These are phyloP conservation scores for Petrocephalus microphthalmus DNA, from an alignment of 2,113 vertebrate genomes.

Conservation along the genomic window DNA sequence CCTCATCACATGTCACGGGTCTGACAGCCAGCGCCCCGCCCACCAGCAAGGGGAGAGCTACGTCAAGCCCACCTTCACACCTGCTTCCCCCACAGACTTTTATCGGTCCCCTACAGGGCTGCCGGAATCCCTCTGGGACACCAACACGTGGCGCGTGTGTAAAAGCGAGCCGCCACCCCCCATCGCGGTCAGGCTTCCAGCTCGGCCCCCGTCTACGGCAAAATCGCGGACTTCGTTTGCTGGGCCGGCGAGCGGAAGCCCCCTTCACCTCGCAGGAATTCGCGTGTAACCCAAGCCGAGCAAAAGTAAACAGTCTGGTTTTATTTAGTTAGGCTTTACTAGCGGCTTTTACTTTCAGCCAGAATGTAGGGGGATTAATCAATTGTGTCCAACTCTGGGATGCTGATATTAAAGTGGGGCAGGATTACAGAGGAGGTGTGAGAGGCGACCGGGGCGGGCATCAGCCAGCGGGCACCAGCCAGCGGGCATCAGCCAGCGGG, in stretches of 20 bases:
- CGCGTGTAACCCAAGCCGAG: conserved; percentile 16
- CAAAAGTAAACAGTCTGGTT: conserved; percentile 18
- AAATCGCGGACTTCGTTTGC: neutral
- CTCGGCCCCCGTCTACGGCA: neutral
- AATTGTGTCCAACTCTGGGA: conserved; percentile 22
- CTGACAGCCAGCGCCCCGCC: neutral
- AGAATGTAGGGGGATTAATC: conserved; percentile 25
- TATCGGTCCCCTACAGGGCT: neutral
- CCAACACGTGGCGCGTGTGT: neutral
- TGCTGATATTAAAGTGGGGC: conserved; percentile 27
- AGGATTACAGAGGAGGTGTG: conserved; percentile 20
- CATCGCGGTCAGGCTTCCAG: neutral
- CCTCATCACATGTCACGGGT: neutral
- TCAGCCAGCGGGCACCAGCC: too few species aligned
- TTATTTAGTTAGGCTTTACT: conserved; percentile 29
- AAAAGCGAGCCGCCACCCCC: neutral
- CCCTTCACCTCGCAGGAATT: conserved; percentile 16
- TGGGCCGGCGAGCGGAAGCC: neutral
- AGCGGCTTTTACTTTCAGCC: conserved; percentile 18
- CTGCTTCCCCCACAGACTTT: neutral
- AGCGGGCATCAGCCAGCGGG: too few species aligned
- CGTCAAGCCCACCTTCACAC: neutral
- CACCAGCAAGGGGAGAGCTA: neutral
- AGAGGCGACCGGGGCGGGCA: neutral
- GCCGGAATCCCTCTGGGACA: neutral